A percentile compares a stretch with the other conserved stretches of the same genome.
Evolutionary conservation across 2,113 vertebrate genomes (phyloP).

Genomic region (Leptodactylus fuscus): DNA sequence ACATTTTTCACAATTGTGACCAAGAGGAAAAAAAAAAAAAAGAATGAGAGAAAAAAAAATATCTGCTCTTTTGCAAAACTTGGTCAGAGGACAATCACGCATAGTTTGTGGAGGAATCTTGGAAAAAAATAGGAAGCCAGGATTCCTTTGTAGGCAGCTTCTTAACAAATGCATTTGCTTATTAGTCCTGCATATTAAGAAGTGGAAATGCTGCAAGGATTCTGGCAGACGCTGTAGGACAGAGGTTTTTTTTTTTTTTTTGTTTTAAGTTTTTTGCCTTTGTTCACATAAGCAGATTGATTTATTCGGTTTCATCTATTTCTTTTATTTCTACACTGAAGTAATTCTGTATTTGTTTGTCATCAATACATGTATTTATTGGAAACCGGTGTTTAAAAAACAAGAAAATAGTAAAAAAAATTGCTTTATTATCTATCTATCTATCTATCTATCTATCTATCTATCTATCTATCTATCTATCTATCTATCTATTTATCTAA

Average conservation of each 20-base stretch:
- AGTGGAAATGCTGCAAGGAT: slow-evolving; percentile 4
- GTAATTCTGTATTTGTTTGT: background rate
- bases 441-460: background rate
- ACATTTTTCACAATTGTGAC: slow-evolving; percentile 35
- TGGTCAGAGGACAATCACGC: slow-evolving; percentile 62
- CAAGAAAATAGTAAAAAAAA: too few species aligned
- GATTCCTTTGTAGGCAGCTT: slow-evolving; percentile 47
- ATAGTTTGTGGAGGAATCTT: slow-evolving; percentile 59
- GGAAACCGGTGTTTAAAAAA: background rate
- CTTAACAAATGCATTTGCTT: slow-evolving; percentile 23
- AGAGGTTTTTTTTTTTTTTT: background rate
- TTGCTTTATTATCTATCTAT: too few species aligned
- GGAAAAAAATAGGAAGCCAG: slow-evolving; percentile 20
- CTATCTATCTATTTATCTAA: background rate
- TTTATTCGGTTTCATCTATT: background rate
- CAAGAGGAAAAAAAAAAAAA: slow-evolving; percentile 43
- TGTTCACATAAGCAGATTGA: background rate
- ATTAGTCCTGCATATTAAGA: slow-evolving; percentile 32
- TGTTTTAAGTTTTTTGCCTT: too few species aligned
- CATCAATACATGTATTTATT: background rate
- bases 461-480: background rate
- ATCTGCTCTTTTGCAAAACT: slow-evolving; percentile 58
- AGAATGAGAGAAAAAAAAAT: slow-evolving; percentile 57
- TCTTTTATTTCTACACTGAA: background rate
- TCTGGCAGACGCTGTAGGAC: background rate